Percentiles rank a stretch among this genome's conserved stretches.
phyloP scores from a whole-genome alignment of 2,888 invertebrate species.

The Bugulina stolonifera region DNA sequence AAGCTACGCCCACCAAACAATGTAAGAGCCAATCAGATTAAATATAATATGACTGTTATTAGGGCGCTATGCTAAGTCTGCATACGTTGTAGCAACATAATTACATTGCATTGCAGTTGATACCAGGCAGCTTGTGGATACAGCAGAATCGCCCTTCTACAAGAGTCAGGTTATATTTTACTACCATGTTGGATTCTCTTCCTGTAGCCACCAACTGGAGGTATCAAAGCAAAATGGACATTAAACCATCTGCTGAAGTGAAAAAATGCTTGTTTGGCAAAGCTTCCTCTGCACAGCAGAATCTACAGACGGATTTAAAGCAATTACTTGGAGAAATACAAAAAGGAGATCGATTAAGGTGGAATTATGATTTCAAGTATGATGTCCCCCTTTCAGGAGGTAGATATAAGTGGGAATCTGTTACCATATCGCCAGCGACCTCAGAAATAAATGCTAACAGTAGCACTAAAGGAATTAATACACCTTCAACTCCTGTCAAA shows the following conservation, averaged over 20 bases:
- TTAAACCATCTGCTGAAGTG: constrained; percentile 14
- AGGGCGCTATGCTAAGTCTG: constrained; percentile 19
- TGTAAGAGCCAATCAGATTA: constrained; percentile 11
- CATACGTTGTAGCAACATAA: not conserved
- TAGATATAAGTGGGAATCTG: constrained; percentile 9
- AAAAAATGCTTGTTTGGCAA: not conserved
- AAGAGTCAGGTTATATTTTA: too few relatives aligned
- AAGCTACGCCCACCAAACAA: not conserved
- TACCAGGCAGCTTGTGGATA: too few relatives aligned
- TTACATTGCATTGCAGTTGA: too few relatives aligned
- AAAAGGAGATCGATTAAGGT: not conserved
- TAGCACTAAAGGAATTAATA: not conserved
- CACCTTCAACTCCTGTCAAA: not conserved
- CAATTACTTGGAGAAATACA: not conserved
- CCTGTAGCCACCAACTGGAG: not conserved
- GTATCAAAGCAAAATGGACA: constrained; percentile 7
- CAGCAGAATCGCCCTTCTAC: too few relatives aligned
- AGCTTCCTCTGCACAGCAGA: not conserved
- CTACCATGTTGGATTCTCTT: not conserved
- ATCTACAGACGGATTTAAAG: not conserved
- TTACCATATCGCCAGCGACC: not conserved
- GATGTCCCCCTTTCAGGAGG: not conserved
- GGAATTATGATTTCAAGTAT: constrained; percentile 11
- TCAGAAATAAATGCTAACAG: not conserved
- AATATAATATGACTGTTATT: not conserved